Conservation (phyloP, 2,797 vertebrate species). For the Caiman crocodilus region DNA sequence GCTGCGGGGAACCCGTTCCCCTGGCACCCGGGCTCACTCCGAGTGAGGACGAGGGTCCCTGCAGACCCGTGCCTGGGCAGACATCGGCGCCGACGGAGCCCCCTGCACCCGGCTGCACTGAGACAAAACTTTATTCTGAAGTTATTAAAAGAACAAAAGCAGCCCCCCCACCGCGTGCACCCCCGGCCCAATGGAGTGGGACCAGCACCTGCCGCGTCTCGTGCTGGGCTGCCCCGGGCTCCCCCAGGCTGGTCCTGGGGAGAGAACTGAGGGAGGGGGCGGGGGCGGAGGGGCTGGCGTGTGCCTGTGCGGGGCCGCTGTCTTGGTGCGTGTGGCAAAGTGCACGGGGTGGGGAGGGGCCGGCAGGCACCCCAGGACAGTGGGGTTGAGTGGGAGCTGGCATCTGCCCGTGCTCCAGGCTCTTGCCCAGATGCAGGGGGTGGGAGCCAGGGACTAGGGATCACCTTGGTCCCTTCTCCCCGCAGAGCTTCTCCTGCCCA, state of each 20-base stretch:
- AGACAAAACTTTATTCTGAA: constrained; percentile 82
- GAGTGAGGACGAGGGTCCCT: fast-evolving
- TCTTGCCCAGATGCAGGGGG: too few species aligned
- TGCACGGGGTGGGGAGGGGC: not conserved
- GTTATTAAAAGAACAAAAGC: constrained; percentile 75
- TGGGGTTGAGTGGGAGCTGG: not conserved
- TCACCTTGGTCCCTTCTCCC: not conserved
- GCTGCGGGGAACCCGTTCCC: not conserved
- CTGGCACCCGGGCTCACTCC: fast-evolving
- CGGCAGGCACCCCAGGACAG: fast-evolving
- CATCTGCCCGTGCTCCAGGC: not conserved
- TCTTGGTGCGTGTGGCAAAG: not conserved
- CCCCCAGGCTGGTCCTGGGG: not conserved
- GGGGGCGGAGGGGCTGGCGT: not conserved
- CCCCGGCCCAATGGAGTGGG: not conserved
- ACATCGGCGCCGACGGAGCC: fast-evolving
- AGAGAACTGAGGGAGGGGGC: not conserved
- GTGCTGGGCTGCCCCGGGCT: too few species aligned
- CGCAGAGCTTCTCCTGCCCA: fast-evolving
- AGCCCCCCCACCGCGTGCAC: fast-evolving
- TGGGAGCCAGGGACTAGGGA: too few species aligned
- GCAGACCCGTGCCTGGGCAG: too few species aligned
- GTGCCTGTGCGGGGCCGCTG: fast-evolving
- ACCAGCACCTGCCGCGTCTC: not conserved
- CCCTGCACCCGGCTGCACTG: constrained; percentile 68